These are phyloP conservation scores for Sinella curviseta DNA, from an alignment of 1,140 invertebrate genomes.

Conservation along the genomic window DNA sequence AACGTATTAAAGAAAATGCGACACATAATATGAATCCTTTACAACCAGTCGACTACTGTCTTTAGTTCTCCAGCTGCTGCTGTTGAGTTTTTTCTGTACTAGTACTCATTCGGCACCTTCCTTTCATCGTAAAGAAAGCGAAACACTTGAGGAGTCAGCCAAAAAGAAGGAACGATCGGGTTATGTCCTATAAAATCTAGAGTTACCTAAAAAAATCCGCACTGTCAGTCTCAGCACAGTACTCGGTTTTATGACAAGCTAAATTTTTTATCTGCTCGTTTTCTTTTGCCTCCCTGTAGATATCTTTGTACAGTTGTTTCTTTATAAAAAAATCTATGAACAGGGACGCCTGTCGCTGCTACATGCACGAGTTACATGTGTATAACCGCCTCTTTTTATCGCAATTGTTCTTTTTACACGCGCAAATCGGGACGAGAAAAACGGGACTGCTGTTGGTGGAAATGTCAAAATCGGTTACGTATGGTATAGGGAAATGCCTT, in stretches of 20 bases:
- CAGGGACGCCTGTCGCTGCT: not conserved
- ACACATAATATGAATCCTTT: not conserved
- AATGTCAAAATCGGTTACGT: not conserved
- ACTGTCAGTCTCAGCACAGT: conserved; percentile 16
- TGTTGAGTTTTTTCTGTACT: not conserved
- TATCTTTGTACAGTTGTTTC: not conserved
- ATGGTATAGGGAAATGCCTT: no score
- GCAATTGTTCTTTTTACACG: not conserved
- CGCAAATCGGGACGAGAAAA: not conserved
- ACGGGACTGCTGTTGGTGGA: no score
- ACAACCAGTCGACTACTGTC: not conserved
- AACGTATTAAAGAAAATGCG: not conserved
- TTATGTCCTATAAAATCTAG: conserved; percentile 24
- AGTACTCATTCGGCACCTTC: not conserved
- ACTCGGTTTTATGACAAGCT: not conserved
- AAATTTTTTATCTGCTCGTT: not conserved
- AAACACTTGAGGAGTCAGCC: conserved; percentile 19
- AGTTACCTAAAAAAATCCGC: conserved; percentile 6
- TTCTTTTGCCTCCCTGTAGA: not conserved
- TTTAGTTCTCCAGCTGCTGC: not conserved
- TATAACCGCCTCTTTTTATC: conserved; percentile 3
- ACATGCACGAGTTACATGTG: not conserved
- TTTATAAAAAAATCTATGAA: not conserved
- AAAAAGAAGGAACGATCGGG: not conserved
- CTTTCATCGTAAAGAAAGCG: not conserved